A percentile compares a stretch with the other conserved stretches of the same genome.
These are phyloP conservation scores for Buphagus erythrorhynchus DNA, from an alignment of 2,797 vertebrate species.

Conservation along the genomic window DNA sequence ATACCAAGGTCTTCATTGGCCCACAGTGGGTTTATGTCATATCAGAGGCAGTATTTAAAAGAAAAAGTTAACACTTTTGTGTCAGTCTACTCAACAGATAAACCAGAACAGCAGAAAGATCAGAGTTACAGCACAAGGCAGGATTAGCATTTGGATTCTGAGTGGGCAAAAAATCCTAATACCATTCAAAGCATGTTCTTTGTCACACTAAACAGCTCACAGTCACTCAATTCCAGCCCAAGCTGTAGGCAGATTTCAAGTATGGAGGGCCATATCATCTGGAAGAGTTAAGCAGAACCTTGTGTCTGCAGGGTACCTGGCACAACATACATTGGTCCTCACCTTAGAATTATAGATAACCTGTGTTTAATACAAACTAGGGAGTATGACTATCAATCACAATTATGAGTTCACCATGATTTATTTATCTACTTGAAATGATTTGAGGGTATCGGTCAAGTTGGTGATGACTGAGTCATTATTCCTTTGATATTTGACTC, in stretches of 20 bases:
- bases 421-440: neutral
- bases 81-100: neutral
- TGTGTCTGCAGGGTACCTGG: neutral
- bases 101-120: neutral
- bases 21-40: neutral
- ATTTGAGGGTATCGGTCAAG: neutral
- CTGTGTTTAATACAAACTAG: neutral
- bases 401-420: neutral
- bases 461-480: neutral
- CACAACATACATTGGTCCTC: neutral
- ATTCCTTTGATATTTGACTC: neutral
- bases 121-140: neutral
- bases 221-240: neutral
- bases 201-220: neutral
- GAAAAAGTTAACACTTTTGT: neutral
- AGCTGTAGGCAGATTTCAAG: neutral
- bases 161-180: neutral
- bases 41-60: neutral
- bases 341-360: neutral
- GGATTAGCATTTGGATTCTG: neutral
- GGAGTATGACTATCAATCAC: neutral
- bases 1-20: neutral
- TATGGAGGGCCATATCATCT: neutral
- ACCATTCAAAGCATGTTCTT: neutral
- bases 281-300: neutral